Evolutionary conservation across 2,888 invertebrate species (phyloP).

Genomic region (Tinea pellionella): DNA sequence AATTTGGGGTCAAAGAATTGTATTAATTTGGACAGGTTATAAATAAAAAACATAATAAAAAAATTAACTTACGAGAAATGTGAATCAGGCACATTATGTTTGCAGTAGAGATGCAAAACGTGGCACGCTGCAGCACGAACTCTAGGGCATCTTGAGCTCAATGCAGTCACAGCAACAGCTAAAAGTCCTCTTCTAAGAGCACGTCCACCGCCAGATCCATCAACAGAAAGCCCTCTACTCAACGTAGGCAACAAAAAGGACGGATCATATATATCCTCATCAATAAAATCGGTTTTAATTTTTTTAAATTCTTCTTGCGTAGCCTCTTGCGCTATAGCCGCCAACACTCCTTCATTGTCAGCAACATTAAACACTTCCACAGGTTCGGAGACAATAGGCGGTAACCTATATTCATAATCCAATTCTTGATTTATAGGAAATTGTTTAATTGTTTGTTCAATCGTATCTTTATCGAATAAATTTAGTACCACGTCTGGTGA

Average conservation of each 20-base stretch:
- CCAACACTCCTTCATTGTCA: constrained; percentile 32
- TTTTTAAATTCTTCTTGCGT: constrained; percentile 28
- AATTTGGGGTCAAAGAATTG: too few relatives aligned
- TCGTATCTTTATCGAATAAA: constrained; percentile 72
- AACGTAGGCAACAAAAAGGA: constrained; percentile 84
- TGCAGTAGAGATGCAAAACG: constrained; percentile 63
- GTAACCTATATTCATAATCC: constrained; percentile 49
- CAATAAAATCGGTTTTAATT: constrained; percentile 27
- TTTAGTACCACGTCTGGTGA: constrained; percentile 79
- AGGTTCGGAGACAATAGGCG: constrained; percentile 18
- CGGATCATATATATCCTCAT: constrained; percentile 79
- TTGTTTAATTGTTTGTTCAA: constrained; percentile 75
- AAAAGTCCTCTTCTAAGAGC: constrained; percentile 78
- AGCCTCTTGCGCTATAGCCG: constrained; percentile 27
- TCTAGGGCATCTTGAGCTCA: constrained; percentile 74
- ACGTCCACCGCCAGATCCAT: constrained; percentile 76
- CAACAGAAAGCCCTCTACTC: constrained; percentile 76
- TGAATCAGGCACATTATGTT: constrained; percentile 2
- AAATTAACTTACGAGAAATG: constrained; percentile 1
- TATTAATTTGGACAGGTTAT: too few relatives aligned
- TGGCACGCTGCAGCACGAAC: constrained; percentile 80
- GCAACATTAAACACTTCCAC: neutral
- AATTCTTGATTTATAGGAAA: constrained; percentile 76
- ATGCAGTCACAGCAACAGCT: constrained; percentile 75
- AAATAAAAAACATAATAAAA: constrained; percentile 10